These are phyloP conservation scores for Colius striatus DNA, from an alignment of 2,113 vertebrate genomes.

Conservation along the genomic window DNA sequence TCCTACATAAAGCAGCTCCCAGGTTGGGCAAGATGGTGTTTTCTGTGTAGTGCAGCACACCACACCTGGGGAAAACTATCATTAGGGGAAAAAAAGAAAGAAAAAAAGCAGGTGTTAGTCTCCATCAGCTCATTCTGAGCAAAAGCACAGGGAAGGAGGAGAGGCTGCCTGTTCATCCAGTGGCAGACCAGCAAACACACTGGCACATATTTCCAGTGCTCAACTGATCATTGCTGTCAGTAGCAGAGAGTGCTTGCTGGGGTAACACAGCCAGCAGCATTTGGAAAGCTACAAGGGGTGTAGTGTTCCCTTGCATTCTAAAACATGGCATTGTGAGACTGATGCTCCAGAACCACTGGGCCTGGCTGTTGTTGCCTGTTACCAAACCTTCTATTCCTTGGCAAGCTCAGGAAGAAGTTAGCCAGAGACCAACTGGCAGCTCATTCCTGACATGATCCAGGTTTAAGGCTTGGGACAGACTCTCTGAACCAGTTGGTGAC, in stretches of 20 bases:
- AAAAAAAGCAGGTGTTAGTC: background rate
- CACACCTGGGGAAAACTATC: background rate
- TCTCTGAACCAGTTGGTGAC: conserved; percentile 10
- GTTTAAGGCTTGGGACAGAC: background rate
- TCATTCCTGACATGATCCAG: background rate
- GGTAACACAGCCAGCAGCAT: background rate
- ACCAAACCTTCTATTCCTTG: background rate
- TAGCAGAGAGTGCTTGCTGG: background rate
- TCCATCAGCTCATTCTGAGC: background rate
- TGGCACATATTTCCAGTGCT: background rate
- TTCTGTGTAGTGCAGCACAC: background rate
- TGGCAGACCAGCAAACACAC: background rate
- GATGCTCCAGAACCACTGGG: background rate
- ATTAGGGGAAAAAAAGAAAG: background rate
- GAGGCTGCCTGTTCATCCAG: background rate
- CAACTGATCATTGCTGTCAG: background rate
- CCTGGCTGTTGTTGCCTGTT: background rate
- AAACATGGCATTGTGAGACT: background rate
- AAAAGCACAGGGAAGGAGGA: background rate
- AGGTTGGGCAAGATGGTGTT: background rate
- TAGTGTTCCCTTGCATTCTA: background rate
- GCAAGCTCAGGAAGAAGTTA: background rate
- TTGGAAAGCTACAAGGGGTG: background rate
- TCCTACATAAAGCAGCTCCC: background rate
- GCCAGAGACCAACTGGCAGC: background rate